Evolutionary conservation across 2,888 invertebrate species (phyloP), one percentile per base, ranked within the genome.

Genomic region (Lordiphosa andalusiaca): DNA sequence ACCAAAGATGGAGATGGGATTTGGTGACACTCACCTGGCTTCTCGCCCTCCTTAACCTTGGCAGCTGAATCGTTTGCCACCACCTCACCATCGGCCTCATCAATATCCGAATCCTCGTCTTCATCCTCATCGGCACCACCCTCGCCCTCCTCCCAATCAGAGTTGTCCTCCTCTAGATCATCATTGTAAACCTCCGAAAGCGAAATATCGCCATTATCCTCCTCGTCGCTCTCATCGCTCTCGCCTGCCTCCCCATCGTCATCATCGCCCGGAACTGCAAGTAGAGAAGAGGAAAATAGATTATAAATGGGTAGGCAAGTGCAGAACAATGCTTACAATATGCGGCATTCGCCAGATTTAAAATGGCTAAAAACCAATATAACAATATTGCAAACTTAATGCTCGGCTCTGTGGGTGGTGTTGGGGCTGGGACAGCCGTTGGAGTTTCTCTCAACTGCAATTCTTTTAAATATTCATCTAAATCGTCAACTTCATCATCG

Each of bases 121-220:
- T 92, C 91, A 65, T 91, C 90, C 4, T 92, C 91, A 42, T 91
- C 92, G 57, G 90, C 90, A 33, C 88, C 91, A 46, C 89, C 91
- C 57, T 91, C 90, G 19, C 92, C 92, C 44, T 92, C 93, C 57
- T 92, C 93, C 76, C 93, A 93, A 42, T 92, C 93, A 62, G 92
- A 91, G 78, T 92, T 92, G 69, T 92, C 93, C 73, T 92, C 92
- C 83, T 92, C 91, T 44, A 91, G 88, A 73, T 90, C 90, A 48
- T 91, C 91, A 83, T 91, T 91, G 87, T 91, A 86, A 21, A 89
- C 87, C 85, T 33, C 44, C 44, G 44, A 44, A 13, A 44, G 33
- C 6, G 44, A 44, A 1, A 44, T 86, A 64, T 84, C 85, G 35
- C 93, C 92, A 13, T 92, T 91, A 47, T 91, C 91, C 4, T 93